Evolutionary conservation across 2,113 vertebrate species (phyloP), one percentile per base, ranked within the genome.

Genomic region (Narcine bancroftii): DNA sequence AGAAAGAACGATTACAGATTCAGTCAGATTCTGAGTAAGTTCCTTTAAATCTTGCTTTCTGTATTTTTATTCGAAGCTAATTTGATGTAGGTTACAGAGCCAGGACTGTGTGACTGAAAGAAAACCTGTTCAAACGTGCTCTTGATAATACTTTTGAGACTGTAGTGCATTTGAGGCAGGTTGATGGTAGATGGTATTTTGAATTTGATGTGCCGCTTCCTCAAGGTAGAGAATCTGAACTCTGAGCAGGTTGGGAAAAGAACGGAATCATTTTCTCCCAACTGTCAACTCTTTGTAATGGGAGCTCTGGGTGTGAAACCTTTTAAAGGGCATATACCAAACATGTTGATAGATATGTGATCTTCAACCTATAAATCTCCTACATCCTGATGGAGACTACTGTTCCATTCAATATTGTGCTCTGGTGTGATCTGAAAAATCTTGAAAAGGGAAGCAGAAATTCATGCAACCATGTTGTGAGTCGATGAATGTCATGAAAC

Each of bases 331-430:
- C 53, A 87, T 33, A n/a, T 19, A 24, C 29, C 81, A 63, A n/a
- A 42, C n/a, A 87, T 39, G 53, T 36, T 87, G 81, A 87, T 33
- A 60, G 81, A 87, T 87, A 60, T 39, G 50, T 87, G 81, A 63
- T 87, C 33, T 60, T 63, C 53, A 87, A n/a, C 13, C 53, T 39
- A 36, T 36, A 63, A n/a, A 17, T 4, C 33, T 63, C 81, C 81
- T 53, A 60, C 29, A n/a, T 21, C 17, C n/a, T 60, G 81, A 87
- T 56, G 56, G 33, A 63, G 33, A 85, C 6, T n/a, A 85, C 19
- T 85, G 81, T n/a, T 56, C 81, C 53, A 1, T 60, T 36, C 50
- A 85, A 60, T 17, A 21, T 87, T 29, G 15, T 87, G 56, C 21
- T 63, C n/a, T 36, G 81, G 36, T 87, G 53, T 19, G 50, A 5